These are phyloP conservation scores for Glareola pratincola DNA, from an alignment of 2,113 vertebrate genomes.

Conservation along the genomic window DNA sequence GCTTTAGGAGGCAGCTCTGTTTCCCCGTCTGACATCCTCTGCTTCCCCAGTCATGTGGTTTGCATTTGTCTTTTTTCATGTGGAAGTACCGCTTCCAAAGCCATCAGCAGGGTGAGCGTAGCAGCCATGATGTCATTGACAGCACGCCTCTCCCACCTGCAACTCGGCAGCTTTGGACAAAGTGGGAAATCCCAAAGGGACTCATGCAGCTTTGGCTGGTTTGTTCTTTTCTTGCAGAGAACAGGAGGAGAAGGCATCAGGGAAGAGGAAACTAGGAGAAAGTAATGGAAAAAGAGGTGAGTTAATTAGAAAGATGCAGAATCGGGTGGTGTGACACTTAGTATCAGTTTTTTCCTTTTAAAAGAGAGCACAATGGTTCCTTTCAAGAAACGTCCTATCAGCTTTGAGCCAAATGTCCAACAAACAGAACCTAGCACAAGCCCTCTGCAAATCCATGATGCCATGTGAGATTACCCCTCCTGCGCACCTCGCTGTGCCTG, in stretches of 20 bases:
- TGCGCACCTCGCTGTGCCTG: not conserved
- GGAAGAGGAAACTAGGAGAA: not conserved
- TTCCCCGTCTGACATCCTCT: not conserved
- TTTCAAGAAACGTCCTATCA: not conserved
- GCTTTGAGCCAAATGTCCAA: not conserved
- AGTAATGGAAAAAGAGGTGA: not conserved
- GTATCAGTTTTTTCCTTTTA: not conserved
- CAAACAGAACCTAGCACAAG: not conserved
- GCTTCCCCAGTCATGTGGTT: not conserved
- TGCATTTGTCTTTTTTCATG: not conserved
- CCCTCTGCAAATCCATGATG: not conserved
- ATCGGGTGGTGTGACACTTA: constrained; percentile 27
- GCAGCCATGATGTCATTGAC: not conserved
- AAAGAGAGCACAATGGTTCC: not conserved
- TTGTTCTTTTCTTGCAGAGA: not conserved
- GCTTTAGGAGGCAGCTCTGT: not conserved
- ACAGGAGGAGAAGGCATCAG: not conserved
- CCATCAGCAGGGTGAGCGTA: rapidly evolving
- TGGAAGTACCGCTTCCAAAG: not conserved
- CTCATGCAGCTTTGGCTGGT: not conserved
- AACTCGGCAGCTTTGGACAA: not conserved
- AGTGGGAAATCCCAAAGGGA: not conserved
- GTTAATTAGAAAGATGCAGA: constrained; percentile 2
- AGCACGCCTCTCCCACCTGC: not conserved
- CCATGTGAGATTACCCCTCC: not conserved